These are phyloP conservation scores for Eupithecia exiguata DNA, from an alignment of 2,888 invertebrate species.

Conservation along the genomic window DNA sequence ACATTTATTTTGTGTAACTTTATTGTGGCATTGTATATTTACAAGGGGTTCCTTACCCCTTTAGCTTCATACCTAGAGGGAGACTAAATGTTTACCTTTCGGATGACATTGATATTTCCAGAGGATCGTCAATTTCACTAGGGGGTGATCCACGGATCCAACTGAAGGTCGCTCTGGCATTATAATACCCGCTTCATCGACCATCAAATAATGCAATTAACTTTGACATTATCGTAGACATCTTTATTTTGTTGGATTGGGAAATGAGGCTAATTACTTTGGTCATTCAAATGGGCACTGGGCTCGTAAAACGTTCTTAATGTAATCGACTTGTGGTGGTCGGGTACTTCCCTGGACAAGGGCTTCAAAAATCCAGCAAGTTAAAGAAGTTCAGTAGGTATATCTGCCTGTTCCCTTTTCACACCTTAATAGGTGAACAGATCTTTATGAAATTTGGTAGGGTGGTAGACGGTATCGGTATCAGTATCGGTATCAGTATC, in stretches of 20 bases:
- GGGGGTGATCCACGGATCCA: conserved; percentile 29
- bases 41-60: background rate
- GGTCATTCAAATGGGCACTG: background rate
- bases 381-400: no score
- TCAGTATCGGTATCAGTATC: no score
- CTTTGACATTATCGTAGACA: conserved; percentile 28
- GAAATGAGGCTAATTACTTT: conserved; percentile 10
- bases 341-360: background rate
- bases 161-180: conserved; percentile 41
- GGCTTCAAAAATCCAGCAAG: background rate
- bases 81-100: background rate
- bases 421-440: background rate
- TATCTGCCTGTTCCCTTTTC: background rate
- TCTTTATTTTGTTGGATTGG: conserved; percentile 17
- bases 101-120: conserved; percentile 7
- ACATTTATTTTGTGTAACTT: no score
- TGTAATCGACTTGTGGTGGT: background rate
- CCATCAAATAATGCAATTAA: conserved; percentile 32
- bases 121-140: conserved; percentile 20
- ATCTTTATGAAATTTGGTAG: no score
- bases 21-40: no score
- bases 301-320: background rate
- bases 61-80: background rate
- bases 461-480: no score
- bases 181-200: conserved; percentile 32